These are phyloP conservation scores for Lasiurus cinereus DNA, from an alignment of 2,113 vertebrate genomes.

Conservation along the genomic window DNA sequence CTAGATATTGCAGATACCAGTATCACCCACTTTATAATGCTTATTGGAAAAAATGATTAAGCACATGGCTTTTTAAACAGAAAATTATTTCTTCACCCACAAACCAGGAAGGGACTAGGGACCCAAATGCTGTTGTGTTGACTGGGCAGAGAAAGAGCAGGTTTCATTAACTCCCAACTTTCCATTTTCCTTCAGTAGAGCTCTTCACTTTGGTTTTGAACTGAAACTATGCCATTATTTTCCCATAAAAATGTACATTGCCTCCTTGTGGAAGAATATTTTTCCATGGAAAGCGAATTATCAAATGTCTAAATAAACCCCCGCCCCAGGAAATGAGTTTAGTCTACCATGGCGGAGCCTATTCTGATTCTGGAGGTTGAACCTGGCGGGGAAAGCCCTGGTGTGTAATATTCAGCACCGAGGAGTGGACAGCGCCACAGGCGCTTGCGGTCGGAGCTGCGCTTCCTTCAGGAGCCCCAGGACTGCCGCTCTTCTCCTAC, in stretches of 20 bases:
- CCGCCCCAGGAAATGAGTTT: not conserved
- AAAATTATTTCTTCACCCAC: not conserved
- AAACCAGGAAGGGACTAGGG: not conserved
- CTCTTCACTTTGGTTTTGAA: conserved; percentile 20
- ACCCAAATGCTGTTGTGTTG: not conserved
- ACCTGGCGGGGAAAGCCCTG: not conserved
- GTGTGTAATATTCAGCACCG: conserved; percentile 77
- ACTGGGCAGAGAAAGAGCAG: not conserved
- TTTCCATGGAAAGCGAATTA: not conserved
- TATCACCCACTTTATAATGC: not conserved
- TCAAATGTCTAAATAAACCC: not conserved
- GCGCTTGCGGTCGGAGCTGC: fast-evolving
- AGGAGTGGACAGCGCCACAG: conserved; percentile 73
- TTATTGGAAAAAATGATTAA: conserved; percentile 40
- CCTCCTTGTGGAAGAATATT: conserved; percentile 10
- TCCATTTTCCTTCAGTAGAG: not conserved
- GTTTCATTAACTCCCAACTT: conserved; percentile 43
- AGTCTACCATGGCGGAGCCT: not conserved
- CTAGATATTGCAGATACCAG: not conserved
- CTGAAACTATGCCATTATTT: conserved; percentile 7
- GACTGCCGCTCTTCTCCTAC: not conserved
- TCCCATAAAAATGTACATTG: conserved; percentile 9
- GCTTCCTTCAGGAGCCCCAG: too few species aligned
- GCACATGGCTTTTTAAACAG: not conserved
- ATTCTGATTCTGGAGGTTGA: not conserved